A percentile compares a stretch with the other conserved stretches of the same genome.
Conservation (phyloP, 37 sponge, comb jelly and placozoan species). For the Agelas oroides region DNA sequence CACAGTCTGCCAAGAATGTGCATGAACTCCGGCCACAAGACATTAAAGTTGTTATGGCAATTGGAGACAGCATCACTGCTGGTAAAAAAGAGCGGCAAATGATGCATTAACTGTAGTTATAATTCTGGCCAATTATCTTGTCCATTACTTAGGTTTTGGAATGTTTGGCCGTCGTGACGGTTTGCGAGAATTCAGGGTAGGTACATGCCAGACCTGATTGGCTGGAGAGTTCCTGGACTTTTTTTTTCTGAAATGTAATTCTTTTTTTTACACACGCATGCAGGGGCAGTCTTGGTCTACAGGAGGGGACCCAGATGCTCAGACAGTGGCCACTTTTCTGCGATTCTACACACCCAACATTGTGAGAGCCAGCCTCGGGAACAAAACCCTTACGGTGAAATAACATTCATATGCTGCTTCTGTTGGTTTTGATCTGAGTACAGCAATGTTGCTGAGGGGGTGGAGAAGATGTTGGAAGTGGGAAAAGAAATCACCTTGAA, state of each 20-base stretch:
- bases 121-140: too few relatives aligned
- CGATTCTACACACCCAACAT: constrained; percentile 61
- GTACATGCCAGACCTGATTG: not conserved
- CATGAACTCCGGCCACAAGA: constrained; percentile 84
- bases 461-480: too few relatives aligned
- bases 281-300: constrained; percentile 85
- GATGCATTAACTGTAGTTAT: too few relatives aligned
- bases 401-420: too few relatives aligned
- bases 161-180: constrained; percentile 73
- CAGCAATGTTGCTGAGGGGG: too few relatives aligned
- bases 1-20: constrained; percentile 71
- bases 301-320: constrained; percentile 73
- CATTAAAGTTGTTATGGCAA: constrained; percentile 86
- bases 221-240: too few relatives aligned
- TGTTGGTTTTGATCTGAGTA: too few relatives aligned
- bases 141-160: constrained; percentile 58
- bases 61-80: constrained; percentile 91
- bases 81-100: constrained; percentile 23
- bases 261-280: not conserved
- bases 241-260: too few relatives aligned
- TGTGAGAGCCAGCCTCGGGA: constrained; percentile 72
- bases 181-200: constrained; percentile 75
- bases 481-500: too few relatives aligned
- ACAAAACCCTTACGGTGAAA: constrained; percentile 40
- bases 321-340: constrained; percentile 77